Conservation (phyloP, 2,888 invertebrate species). For the Octodonta nipae region DNA sequence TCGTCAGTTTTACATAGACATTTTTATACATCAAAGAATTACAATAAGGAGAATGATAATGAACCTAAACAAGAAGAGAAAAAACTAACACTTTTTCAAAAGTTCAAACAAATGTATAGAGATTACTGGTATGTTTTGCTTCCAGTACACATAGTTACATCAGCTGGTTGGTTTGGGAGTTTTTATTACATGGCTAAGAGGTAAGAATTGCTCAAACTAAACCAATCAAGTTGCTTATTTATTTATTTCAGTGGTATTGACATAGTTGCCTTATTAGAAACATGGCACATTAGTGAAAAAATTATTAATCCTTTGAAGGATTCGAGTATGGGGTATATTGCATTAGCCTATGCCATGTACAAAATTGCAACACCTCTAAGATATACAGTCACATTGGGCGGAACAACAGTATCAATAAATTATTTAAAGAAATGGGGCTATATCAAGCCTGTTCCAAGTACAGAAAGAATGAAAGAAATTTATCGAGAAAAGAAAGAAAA, state of each 20-base stretch:
- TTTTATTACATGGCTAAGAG: slow-evolving; percentile 79
- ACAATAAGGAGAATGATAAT: slow-evolving; percentile 3
- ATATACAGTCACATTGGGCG: slow-evolving; percentile 84
- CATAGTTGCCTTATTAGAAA: slow-evolving; percentile 64
- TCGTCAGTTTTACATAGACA: too few species aligned
- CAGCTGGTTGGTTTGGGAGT: slow-evolving; percentile 72
- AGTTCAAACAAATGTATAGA: slow-evolving; percentile 82
- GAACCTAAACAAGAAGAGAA: slow-evolving; percentile 7
- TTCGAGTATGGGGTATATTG: slow-evolving; percentile 76
- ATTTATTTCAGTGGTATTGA: slow-evolving; percentile 69
- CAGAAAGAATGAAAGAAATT: slow-evolving; percentile 49
- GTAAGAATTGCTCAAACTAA: slow-evolving; percentile 39
- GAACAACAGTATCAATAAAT: slow-evolving; percentile 74
- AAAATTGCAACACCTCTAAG: slow-evolving; percentile 83
- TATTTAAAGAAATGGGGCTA: slow-evolving; percentile 67
- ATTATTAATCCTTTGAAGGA: slow-evolving; percentile 62
- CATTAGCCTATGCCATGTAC: slow-evolving; percentile 81
- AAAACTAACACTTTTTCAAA: slow-evolving; percentile 56
- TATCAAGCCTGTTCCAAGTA: slow-evolving; percentile 67
- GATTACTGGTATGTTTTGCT: slow-evolving; percentile 94
- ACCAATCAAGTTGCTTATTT: neutral
- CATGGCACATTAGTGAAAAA: slow-evolving; percentile 62
- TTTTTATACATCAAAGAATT: slow-evolving; percentile 7
- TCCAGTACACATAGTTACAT: slow-evolving; percentile 84
- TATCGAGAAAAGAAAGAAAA: slow-evolving; percentile 42